Base-by-base conservation (phyloP, 2,113 vertebrate species). In the Hystrix brachyura region DNA sequence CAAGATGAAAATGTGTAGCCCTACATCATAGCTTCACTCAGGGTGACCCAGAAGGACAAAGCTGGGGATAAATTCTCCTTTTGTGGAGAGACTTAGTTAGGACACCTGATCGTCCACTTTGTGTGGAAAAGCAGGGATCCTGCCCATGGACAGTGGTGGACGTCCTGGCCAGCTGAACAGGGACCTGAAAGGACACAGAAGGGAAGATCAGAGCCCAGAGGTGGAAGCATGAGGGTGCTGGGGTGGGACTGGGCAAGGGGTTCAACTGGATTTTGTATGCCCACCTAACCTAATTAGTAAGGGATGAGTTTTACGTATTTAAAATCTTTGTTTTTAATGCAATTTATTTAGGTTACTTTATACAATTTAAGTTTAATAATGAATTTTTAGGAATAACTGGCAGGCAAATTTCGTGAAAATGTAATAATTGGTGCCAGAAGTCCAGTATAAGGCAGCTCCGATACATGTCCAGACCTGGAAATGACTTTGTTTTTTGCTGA, bases 161-260 rank as follows among this genome's bases (percentile, higher is more conserved):
- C 34, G 51, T 19, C 38, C 67, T 48, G 12, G 32, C 18, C 3
- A 8, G 53, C 43, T 43, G 43, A 29, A 34, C 13, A 32, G 7
- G 76, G n/a, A 34, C 46, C 59, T 13, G 4, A 72, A 48, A 96
- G n/a, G 55, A 87, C 32, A 71, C 46, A 60, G 21, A 38, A 9
- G 25, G 19, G 43, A 69, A 51, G 11, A 29, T 46, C 14, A 65
- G 64, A 34, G 29, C 57, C 4, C 9, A 72, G 3, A 11, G 18
- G 7, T 2, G 15, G 67, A 76, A 64, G 17, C 1, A 0, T 7
- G 5, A 27, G 0, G 2, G 11, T 62, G 81, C 19, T 12, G 3
- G 23, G 19, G 15, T 60, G 53, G 34, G 11, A 34, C 3, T 3
- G 2, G 43, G 13, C 21, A 18, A 5, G 0, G 2, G 69, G 27